Evolutionary conservation across 37 sponge, comb jelly and placozoan genomes (phyloP).

Genomic region (Geodia barretti): DNA sequence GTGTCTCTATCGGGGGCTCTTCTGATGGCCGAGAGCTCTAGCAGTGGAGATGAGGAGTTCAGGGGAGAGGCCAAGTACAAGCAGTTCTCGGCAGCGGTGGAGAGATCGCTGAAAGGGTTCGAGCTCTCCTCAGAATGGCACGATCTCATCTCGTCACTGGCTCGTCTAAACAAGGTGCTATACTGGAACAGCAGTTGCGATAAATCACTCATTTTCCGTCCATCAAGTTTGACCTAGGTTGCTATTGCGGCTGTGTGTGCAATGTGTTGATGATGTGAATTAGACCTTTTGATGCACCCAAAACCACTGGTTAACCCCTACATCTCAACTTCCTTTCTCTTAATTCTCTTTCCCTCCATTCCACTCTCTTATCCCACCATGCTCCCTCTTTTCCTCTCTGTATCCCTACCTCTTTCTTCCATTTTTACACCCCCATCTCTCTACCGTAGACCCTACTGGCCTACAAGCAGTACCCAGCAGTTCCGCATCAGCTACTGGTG

Average conservation of each 20-base stretch:
- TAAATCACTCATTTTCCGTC: background rate
- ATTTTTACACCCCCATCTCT: no score
- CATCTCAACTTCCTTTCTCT: background rate
- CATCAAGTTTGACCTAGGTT: background rate
- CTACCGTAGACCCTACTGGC: constrained; percentile 70
- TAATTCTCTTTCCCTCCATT: no score
- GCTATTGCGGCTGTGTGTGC: no score
- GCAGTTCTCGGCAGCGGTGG: constrained; percentile 68
- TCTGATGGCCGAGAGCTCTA: constrained; percentile 16
- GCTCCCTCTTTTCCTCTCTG: no score
- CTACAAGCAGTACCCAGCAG: constrained; percentile 72
- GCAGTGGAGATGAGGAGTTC: constrained; percentile 36
- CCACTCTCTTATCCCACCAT: no score
- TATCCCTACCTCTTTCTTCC: no score
- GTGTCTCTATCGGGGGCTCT: no score
- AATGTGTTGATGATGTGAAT: no score
- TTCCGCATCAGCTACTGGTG: constrained; percentile 75
- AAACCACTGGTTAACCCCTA: background rate
- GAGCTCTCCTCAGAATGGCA: constrained; percentile 91
- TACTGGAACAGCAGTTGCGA: no score
- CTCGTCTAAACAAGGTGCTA: constrained; percentile 80
- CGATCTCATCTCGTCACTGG: constrained; percentile 82
- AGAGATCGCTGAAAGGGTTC: constrained; percentile 81
- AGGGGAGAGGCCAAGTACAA: constrained; percentile 75
- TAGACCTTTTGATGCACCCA: no score